Evolutionary conservation across 1,140 invertebrate genomes (phyloP).

Genomic region (Plodia interpunctella): DNA sequence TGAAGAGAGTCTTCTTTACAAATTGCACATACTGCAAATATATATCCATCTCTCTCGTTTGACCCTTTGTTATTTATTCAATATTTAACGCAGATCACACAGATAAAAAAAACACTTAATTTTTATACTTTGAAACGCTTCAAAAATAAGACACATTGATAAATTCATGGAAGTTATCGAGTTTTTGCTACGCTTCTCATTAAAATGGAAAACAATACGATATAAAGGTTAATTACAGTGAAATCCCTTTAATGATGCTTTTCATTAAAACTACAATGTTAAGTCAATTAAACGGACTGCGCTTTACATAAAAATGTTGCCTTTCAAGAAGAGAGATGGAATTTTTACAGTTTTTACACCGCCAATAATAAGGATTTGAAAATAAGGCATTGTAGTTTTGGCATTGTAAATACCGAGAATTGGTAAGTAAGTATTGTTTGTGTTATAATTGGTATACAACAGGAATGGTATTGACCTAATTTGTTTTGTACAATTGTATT

Average conservation of each 20-base stretch:
- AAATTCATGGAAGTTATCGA: not conserved
- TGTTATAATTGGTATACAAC: too few species aligned
- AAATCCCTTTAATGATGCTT: conserved; percentile 8
- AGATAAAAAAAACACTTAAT: not conserved
- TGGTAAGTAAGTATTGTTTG: too few species aligned
- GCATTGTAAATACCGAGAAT: too few species aligned
- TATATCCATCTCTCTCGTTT: too few species aligned
- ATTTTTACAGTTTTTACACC: not conserved
- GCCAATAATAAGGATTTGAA: too few species aligned
- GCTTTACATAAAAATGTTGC: not conserved
- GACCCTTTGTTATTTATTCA: not conserved
- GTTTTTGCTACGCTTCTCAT: conserved; percentile 5
- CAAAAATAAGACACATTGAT: not conserved
- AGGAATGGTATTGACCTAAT: too few species aligned
- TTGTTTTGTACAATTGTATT: too few species aligned
- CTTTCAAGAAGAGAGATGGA: not conserved
- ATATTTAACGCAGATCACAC: not conserved
- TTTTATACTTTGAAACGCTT: not conserved
- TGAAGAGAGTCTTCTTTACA: too few species aligned
- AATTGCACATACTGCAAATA: too few species aligned
- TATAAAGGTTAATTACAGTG: conserved; percentile 11
- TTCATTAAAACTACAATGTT: conserved; percentile 3
- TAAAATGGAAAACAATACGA: conserved; percentile 10
- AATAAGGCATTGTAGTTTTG: too few species aligned
- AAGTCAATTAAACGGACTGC: not conserved